phyloP scores from a whole-genome alignment of 2,797 vertebrate species.

The Microctenopoma steveboyesi region DNA sequence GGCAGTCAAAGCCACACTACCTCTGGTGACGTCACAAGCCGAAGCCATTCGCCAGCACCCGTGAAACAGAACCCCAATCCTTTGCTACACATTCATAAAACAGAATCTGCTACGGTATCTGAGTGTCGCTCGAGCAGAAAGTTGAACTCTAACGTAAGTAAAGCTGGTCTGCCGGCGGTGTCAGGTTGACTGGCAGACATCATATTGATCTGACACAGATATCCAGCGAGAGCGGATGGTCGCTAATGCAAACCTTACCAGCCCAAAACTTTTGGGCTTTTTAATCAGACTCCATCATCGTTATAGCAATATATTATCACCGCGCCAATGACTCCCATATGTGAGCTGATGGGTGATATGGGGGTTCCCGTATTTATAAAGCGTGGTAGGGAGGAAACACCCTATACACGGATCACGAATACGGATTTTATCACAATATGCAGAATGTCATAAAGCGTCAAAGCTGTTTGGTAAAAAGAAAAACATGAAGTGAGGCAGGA shows the following conservation, averaged over 20 bases:
- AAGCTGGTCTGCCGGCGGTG: constrained; percentile 34
- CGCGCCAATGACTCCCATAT: constrained; percentile 69
- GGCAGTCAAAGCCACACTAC: constrained; percentile 54
- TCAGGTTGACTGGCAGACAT: constrained; percentile 61
- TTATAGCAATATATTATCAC: constrained; percentile 46
- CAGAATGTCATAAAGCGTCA: constrained; percentile 3
- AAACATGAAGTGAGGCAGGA: constrained; percentile 6
- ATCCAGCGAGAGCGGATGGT: constrained; percentile 26
- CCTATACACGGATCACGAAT: constrained; percentile 11
- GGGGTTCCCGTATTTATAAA: constrained; percentile 36
- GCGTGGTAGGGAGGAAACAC: constrained; percentile 15
- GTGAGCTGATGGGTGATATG: constrained; percentile 56
- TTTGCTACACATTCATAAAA: constrained; percentile 67
- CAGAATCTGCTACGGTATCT: constrained; percentile 69
- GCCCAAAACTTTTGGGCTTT: constrained; percentile 31
- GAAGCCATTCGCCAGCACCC: constrained; percentile 64
- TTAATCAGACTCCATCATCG: constrained; percentile 64
- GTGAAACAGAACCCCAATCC: constrained; percentile 74
- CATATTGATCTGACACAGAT: constrained; percentile 62
- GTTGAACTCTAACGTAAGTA: constrained; percentile 52
- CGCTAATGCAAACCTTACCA: constrained; percentile 64
- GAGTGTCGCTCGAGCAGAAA: constrained; percentile 73
- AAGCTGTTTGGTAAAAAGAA: constrained; percentile 17
- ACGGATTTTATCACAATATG: constrained; percentile 18
- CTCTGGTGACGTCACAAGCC: constrained; percentile 59